Evolutionary conservation across 2,113 vertebrate genomes (phyloP), one percentile per base, ranked within the genome.

Genomic region (Cinclus mexicanus): DNA sequence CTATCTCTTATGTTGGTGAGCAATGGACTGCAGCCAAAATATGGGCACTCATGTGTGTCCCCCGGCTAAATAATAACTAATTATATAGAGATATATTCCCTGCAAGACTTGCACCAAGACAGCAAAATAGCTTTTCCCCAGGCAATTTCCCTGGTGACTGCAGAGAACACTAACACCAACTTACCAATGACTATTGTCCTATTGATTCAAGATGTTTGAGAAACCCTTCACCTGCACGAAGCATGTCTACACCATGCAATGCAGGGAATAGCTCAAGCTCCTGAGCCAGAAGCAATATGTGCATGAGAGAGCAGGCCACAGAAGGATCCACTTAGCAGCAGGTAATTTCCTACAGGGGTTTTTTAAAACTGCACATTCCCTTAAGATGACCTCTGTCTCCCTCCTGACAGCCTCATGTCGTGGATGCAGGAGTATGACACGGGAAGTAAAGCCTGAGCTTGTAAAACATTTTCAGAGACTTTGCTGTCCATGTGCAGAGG

Each of bases 401-500:
- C 14, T 60, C 49, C 31, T 78, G 35, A 44, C 15, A 68, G 71
- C 17, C 5, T 82, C 24, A 21, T 14, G 16, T 59, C 47, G 31
- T 35, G 17, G 24, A 44, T 77, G 42, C n/a, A 67, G 55, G 24
- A 47, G 3, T 44, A 47, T 7, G 37, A 59, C 31, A n/a, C 1
- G 4, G 25, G 12, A 82, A 87, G 14, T 19, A 23, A 67, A 82
- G 14, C 33, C 24, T 60, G 64, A 70, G 24, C 59, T 52, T 20
- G 5, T 52, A 70, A 86, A 81, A 91, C 16, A 18, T 67, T 81
- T 80, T 47, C 47, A 31, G 10, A 52, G 26, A 49, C 20, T 33
- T 61, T 72, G 41, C 25, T 4, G 0, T 59, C 37, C 10, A 28
- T 23, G 17, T 0, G 0, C 23, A 80, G 61, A 60, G 28, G 26